Evolutionary conservation across 92 coral and sea anemone genomes (phyloP), one percentile per base, ranked within the genome.

Genomic region (Porites cylindrica): DNA sequence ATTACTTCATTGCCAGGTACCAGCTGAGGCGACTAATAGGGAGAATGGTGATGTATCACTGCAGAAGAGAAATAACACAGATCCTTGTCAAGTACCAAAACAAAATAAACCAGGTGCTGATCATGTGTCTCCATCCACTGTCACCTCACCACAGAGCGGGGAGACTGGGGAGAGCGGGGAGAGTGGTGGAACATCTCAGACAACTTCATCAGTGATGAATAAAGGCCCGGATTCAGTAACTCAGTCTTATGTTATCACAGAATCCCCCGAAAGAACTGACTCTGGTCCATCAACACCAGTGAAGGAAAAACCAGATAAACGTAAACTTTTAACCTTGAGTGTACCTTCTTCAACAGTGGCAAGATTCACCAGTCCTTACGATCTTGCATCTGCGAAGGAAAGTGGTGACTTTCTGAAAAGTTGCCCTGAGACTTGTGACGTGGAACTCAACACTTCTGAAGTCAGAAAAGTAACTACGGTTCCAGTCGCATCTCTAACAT

Each of bases 401-500:
- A 26, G 26, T 7, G 51, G 16, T 32, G 14, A 43, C 18, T 47
- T 13, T 19, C 53, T 84, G 51, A 66, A 72, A 32, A 64, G 88
- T 74, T 51, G 29, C 13, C 14, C 63, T 8, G 88, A 84, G 61
- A 58, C 24, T 60, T 65, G 19, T 51, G 61, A 66, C 53, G 63
- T 54, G 8, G 65, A 53, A 54, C 38, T 4, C 14, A 50, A 21
- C 10, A 38, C 52, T 17, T 20, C 56, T 52, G 58, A 72, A 0
- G 68, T 32, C 58, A 20, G 70, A 17, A 58, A 61, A 12, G 66
- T 38, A n/a, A n/a, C 83, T n/a, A 53, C 82, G 14, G 82, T 75
- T 5, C 82, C 88, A 7, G 82, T 74, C 13, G 81, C 88, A 7
- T 75, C 88, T 50, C 80, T 84, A 16, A 52, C 80, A 21, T 51